These are phyloP conservation scores for Drosophila gunungcola DNA, from an alignment of 1,140 invertebrate species.

Conservation along the genomic window DNA sequence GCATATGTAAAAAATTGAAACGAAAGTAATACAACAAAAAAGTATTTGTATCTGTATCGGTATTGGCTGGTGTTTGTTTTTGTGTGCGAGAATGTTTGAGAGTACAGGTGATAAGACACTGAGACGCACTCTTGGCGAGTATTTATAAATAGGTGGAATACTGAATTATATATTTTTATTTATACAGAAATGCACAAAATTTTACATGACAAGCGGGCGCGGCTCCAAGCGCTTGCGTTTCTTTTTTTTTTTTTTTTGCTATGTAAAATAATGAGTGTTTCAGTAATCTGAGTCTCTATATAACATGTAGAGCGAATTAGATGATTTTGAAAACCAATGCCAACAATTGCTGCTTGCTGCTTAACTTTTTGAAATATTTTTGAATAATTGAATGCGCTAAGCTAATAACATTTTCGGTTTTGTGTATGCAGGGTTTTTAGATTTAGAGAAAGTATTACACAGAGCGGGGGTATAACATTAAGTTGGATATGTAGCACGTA, in stretches of 20 bases:
- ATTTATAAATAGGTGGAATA: constrained; percentile 18
- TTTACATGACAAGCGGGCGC: constrained; percentile 42
- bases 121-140: constrained; percentile 21
- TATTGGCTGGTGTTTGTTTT: constrained; percentile 37
- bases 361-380: constrained; percentile 78
- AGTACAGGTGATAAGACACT: constrained; percentile 42
- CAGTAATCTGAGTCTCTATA: constrained; percentile 25
- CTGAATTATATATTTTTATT: constrained; percentile 30
- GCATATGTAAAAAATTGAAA: constrained; percentile 53
- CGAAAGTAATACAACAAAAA: constrained; percentile 78
- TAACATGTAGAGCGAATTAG: constrained; percentile 39
- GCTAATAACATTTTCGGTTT: constrained; percentile 49
- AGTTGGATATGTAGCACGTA: constrained; percentile 54
- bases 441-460: constrained; percentile 42
- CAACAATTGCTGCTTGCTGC: constrained; percentile 71
- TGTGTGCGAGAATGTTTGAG: constrained; percentile 32
- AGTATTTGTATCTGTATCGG: constrained; percentile 70
- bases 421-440: constrained; percentile 22
- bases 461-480: constrained; percentile 51
- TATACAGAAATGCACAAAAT: constrained; percentile 58
- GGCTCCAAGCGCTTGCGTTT: neutral
- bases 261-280: constrained; percentile 69
- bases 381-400: constrained; percentile 72
- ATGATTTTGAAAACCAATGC: constrained; percentile 80
- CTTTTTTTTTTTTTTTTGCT: constrained; percentile 12